Percentiles rank a stretch among this genome's conserved stretches.
Evolutionary conservation across 1,140 invertebrate species (phyloP).

Genomic region (Tenebrio molitor): DNA sequence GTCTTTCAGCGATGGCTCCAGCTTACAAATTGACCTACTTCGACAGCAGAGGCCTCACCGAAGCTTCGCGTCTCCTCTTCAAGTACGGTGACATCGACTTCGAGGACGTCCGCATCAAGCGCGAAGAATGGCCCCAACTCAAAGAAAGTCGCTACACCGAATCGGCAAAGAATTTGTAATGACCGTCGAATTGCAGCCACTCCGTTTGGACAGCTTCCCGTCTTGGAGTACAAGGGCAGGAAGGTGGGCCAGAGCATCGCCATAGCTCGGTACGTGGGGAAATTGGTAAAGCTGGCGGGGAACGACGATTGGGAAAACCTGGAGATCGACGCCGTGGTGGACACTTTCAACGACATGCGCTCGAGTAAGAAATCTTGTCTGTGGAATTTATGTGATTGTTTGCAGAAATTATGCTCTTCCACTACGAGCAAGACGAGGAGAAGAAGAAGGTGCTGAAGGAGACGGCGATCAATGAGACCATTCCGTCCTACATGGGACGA

Average conservation of each 20-base stretch:
- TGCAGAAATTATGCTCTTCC: not conserved
- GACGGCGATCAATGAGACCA: constrained; percentile 66
- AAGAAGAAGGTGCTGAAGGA: constrained; percentile 53
- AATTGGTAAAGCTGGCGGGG: constrained; percentile 74
- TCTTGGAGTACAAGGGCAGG: constrained; percentile 80
- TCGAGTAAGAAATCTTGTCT: no score
- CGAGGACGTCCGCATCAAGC: constrained; percentile 74
- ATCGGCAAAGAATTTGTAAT: constrained; percentile 44
- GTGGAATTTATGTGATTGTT: not conserved
- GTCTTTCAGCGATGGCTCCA: no score
- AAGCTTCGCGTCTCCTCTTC: no score
- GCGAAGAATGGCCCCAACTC: constrained; percentile 71
- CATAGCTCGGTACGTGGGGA: constrained; percentile 79
- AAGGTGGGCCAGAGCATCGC: constrained; percentile 76
- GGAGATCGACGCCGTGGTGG: constrained; percentile 74
- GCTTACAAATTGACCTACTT: no score
- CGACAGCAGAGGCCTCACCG: no score
- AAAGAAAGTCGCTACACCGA: constrained; percentile 66
- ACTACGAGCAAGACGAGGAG: not conserved
- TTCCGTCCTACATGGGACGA: constrained; percentile 72
- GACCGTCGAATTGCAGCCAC: constrained; percentile 67
- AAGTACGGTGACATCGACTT: no score
- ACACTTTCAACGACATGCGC: constrained; percentile 71
- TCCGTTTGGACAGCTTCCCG: constrained; percentile 81
- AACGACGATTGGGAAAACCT: constrained; percentile 75